These are phyloP conservation scores for Drosophila dives DNA, from an alignment of 2,888 invertebrate species.

Conservation along the genomic window DNA sequence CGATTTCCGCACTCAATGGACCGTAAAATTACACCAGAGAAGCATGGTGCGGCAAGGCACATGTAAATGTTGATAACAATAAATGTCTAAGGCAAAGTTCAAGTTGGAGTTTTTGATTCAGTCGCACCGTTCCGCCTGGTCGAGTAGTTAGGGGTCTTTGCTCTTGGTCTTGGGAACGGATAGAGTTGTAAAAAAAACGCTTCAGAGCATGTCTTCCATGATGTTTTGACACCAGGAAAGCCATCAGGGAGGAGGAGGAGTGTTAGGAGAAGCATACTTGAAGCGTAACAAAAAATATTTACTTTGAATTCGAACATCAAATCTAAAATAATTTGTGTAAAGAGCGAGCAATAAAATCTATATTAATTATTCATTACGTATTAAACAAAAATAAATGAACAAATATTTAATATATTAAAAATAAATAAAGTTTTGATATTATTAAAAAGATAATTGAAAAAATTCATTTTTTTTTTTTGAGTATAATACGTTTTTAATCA, in stretches of 20 bases:
- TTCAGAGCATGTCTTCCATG: slow-evolving; percentile 37
- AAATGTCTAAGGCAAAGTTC: slow-evolving; percentile 38
- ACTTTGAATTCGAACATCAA: not conserved
- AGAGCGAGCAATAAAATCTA: slow-evolving; percentile 1
- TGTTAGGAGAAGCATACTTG: not conserved
- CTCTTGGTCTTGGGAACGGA: slow-evolving; percentile 23
- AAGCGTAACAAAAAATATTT: slow-evolving; percentile 44
- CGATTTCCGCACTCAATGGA: slow-evolving; percentile 71
- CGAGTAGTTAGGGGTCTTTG: slow-evolving; percentile 10
- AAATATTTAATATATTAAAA: not conserved
- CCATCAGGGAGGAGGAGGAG: too few species aligned
- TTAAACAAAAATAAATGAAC: not conserved
- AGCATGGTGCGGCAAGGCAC: slow-evolving; percentile 12
- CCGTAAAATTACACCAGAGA: slow-evolving; percentile 66
- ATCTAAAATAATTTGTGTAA: slow-evolving; percentile 9
- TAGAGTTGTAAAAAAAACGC: slow-evolving; percentile 44
- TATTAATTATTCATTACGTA: not conserved
- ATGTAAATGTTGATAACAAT: slow-evolving; percentile 67
- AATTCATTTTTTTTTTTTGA: not conserved
- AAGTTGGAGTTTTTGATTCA: slow-evolving; percentile 40
- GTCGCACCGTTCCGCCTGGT: slow-evolving; percentile 55
- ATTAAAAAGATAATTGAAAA: not conserved
- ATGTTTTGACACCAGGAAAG: slow-evolving; percentile 47
- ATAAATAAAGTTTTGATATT: not conserved
- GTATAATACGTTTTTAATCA: not conserved